Evolutionary conservation across 2,113 vertebrate species (phyloP).

Genomic region (Grammomys dolichurus): DNA sequence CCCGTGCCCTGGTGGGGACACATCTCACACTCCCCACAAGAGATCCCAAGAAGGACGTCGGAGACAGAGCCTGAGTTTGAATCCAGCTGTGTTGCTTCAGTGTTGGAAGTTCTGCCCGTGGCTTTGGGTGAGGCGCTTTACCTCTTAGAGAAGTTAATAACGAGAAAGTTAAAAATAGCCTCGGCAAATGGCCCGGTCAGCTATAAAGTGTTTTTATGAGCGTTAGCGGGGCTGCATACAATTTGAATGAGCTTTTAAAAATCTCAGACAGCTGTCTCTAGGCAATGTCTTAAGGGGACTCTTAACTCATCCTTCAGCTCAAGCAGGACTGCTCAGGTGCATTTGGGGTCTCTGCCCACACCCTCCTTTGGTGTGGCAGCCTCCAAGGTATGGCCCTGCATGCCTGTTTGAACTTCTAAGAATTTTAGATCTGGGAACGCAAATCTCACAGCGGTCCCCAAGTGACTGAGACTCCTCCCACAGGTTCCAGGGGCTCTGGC

Average conservation of each 20-base stretch:
- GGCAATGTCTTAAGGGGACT: not conserved
- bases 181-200: not conserved
- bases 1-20: fast-evolving
- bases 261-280: constrained; percentile 14
- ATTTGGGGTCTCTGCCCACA: not conserved
- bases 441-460: not conserved
- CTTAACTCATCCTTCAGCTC: not conserved
- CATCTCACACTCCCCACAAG: fast-evolving
- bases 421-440: constrained; percentile 18
- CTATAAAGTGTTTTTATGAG: not conserved
- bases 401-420: not conserved
- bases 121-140: not conserved
- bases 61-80: not conserved
- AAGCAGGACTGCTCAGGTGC: not conserved
- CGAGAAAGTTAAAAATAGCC: not conserved
- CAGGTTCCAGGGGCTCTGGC: not conserved
- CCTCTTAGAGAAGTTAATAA: constrained; percentile 33
- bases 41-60: not conserved
- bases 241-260: constrained; percentile 24
- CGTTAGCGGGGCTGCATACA: not conserved
- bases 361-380: not conserved
- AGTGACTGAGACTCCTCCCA: not conserved
- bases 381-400: not conserved
- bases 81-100: not conserved
- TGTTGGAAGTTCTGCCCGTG: not conserved